Evolutionary conservation across 2,797 vertebrate species (phyloP).

Genomic region (Sciurus carolinensis): DNA sequence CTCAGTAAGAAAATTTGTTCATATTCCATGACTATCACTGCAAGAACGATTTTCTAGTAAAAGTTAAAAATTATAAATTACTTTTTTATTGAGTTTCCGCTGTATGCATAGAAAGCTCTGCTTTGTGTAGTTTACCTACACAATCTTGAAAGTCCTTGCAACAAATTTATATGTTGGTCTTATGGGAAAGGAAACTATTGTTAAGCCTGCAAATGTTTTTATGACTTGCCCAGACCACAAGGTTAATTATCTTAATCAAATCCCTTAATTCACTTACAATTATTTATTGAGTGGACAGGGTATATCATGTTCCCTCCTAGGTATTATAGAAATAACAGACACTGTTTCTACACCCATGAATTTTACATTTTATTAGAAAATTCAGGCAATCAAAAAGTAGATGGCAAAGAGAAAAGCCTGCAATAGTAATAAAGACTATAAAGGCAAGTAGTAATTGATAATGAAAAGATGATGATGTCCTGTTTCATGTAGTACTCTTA

Average conservation of each 20-base stretch:
- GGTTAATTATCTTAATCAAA: slow-evolving; percentile 15
- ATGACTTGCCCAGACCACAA: neutral
- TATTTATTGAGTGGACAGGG: neutral
- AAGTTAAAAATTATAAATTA: neutral
- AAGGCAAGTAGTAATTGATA: neutral
- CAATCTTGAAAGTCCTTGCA: neutral
- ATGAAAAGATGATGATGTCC: neutral
- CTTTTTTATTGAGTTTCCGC: neutral
- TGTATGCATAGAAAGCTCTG: neutral
- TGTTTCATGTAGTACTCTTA: neutral
- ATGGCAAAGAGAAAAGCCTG: neutral
- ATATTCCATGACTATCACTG: neutral
- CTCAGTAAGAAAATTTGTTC: neutral
- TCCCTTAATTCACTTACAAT: neutral
- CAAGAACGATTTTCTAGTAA: neutral
- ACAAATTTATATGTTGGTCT: neutral
- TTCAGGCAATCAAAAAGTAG: neutral
- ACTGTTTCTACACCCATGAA: neutral
- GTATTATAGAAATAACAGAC: neutral
- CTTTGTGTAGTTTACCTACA: neutral
- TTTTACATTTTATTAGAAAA: slow-evolving; percentile 14
- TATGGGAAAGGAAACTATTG: neutral
- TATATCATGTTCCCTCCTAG: neutral
- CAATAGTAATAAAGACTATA: neutral
- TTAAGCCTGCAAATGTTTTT: neutral